Conservation (phyloP, 2,113 vertebrate species). For the Sylvietta virens region DNA sequence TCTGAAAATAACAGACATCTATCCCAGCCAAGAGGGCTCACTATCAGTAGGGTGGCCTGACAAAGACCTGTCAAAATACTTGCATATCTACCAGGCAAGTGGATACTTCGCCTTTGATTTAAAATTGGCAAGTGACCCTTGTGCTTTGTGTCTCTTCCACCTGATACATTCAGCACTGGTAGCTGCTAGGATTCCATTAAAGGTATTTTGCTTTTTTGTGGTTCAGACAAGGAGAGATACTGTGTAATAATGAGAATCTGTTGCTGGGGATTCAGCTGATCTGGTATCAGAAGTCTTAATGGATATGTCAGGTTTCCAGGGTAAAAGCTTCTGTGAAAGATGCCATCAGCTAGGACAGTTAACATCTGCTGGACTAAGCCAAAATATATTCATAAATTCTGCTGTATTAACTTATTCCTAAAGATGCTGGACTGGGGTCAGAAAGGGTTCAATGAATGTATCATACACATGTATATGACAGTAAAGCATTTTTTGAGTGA, state of each 20-base stretch:
- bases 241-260: neutral
- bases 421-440: neutral
- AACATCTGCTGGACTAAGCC: neutral
- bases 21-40: neutral
- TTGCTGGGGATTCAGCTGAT: neutral
- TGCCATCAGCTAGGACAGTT: neutral
- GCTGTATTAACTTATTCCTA: neutral
- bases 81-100: neutral
- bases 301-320: neutral
- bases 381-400: neutral
- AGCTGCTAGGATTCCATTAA: neutral
- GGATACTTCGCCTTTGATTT: neutral
- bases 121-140: neutral
- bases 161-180: neutral
- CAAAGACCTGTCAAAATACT: neutral
- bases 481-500: neutral
- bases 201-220: neutral
- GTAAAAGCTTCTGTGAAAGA: neutral
- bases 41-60: neutral
- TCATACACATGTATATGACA: neutral
- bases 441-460: neutral
- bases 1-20: neutral
- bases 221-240: neutral
- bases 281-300: neutral
- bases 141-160: neutral